These are phyloP conservation scores for Manis crassicaudata DNA, from an alignment of 2,797 vertebrate species.

Conservation along the genomic window DNA sequence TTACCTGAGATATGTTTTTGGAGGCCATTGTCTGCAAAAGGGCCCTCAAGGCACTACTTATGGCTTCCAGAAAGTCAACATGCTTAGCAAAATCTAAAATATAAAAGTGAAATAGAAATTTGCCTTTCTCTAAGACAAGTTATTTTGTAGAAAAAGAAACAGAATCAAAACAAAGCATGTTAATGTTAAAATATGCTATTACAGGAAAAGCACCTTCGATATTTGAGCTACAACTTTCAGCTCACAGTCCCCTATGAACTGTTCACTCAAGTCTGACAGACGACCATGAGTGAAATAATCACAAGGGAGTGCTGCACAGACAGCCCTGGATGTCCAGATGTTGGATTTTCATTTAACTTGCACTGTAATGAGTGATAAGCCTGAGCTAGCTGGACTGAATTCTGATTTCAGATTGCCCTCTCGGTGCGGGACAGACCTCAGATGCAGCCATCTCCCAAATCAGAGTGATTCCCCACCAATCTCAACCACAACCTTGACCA, in stretches of 20 bases:
- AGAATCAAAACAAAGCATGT: neutral
- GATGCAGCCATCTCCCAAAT: neutral
- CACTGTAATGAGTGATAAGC: too few species aligned
- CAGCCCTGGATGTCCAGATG: neutral
- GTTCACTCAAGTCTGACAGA: neutral
- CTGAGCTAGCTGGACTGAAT: neutral
- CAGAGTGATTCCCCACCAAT: too few species aligned
- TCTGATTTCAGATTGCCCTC: neutral
- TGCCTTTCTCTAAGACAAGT: neutral
- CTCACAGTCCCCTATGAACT: neutral
- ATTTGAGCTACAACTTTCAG: neutral
- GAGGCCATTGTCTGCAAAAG: slow-evolving; percentile 94
- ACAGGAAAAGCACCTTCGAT: neutral
- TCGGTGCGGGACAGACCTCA: neutral
- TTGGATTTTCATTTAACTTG: neutral
- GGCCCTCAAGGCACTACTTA: slow-evolving; percentile 95
- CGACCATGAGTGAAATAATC: neutral
- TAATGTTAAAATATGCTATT: neutral
- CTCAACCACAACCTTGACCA: neutral
- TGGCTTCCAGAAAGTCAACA: slow-evolving; percentile 95
- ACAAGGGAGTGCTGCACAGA: neutral
- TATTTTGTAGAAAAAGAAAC: neutral
- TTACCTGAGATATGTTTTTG: slow-evolving; percentile 95
- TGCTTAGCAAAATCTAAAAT: slow-evolving; percentile 91
- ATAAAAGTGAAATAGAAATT: slow-evolving; percentile 42